Evolutionary conservation across 2,888 invertebrate genomes (phyloP), one percentile per base, ranked within the genome.

Genomic region (Rhopalosiphum nymphaeae): DNA sequence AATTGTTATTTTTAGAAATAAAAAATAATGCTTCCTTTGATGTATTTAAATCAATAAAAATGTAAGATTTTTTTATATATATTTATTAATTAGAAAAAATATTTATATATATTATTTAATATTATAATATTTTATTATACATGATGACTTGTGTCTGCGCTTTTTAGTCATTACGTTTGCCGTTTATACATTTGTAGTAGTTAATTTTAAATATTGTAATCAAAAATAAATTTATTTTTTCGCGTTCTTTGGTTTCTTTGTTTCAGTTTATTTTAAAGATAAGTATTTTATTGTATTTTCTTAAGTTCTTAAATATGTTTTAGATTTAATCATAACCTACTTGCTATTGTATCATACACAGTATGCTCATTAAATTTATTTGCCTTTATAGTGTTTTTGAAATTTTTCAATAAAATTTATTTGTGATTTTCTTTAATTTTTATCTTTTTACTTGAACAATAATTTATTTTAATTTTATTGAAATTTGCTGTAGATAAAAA

Each of bases 1-100:
- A 44, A 86, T 57, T 57, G 86, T 91, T 42, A 78, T 78, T 78
- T 42, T 85, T 44, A 25, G 4, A 42, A 78, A 78, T 42, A 49
- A 53, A 78, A 84, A 84, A 91, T 53, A 86, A 91, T 85, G 25
- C 57, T 53, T n/a, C 21, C n/a, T 91, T 86, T 57, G 85, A 53
- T 21, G 44, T 42, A 56, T 91, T 85, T 29, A 29, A 78, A 91
- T n/a, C 29, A n/a, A 85, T 56, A 53, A 36, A 56, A 56, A 91
- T 56, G 56, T 85, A 85, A 85, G 10, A 56, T 56, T 85, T 84
- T 85, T 84, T 56, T 25, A 36, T 36, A 78, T 36, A 7, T 36
- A 78, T 78, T 78, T 36, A 78, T 78, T 78, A 0, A 21, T 36
- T 78, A 21, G 11, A 10, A 29, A 7, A 78, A 7, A 78, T 21